Evolutionary conservation across 2,797 vertebrate genomes (phyloP).

Genomic region (Hoplostethus mediterraneus): DNA sequence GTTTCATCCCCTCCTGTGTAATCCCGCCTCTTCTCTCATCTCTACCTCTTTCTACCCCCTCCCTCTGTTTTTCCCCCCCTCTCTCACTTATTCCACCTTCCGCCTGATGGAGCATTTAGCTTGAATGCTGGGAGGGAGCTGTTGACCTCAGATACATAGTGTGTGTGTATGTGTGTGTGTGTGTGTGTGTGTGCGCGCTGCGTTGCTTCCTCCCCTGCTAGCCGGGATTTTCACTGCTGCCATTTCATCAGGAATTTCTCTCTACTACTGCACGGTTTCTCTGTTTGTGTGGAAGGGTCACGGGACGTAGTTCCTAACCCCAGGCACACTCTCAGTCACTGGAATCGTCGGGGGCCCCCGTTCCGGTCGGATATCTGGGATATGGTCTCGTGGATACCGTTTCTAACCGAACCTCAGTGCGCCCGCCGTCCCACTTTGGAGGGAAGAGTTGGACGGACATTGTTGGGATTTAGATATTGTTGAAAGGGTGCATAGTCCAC

Average conservation of each 20-base stretch:
- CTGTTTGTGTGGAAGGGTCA: slow-evolving; percentile 47
- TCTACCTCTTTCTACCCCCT: slow-evolving; percentile 55
- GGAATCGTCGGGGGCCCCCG: slow-evolving; percentile 2
- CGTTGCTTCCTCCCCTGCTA: slow-evolving; percentile 39
- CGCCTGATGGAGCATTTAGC: slow-evolving; percentile 81
- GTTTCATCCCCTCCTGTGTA: slow-evolving; percentile 68
- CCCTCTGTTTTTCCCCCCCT: slow-evolving; percentile 65
- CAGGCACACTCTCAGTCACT: background rate
- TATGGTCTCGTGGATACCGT: slow-evolving; percentile 39
- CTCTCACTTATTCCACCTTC: slow-evolving; percentile 81
- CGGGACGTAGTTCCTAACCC: slow-evolving; percentile 37
- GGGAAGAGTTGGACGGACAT: slow-evolving; percentile 47
- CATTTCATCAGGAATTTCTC: slow-evolving; percentile 52
- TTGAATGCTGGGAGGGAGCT: slow-evolving; percentile 66
- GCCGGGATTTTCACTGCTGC: slow-evolving; percentile 44
- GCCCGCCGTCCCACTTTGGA: slow-evolving; percentile 26
- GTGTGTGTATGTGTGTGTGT: slow-evolving; percentile 21
- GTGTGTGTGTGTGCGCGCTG: slow-evolving; percentile 13
- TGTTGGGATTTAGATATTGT: slow-evolving; percentile 62
- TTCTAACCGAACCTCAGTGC: slow-evolving; percentile 34
- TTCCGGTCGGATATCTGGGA: slow-evolving; percentile 45
- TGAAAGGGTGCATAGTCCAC: slow-evolving; percentile 39
- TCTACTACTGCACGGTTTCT: slow-evolving; percentile 31
- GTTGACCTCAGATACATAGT: slow-evolving; percentile 62
- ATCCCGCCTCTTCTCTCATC: slow-evolving; percentile 75